Percentiles rank a stretch among this genome's conserved stretches.
Evolutionary conservation across 2,797 vertebrate species (phyloP).

Genomic region (Neostethus bicornis): DNA sequence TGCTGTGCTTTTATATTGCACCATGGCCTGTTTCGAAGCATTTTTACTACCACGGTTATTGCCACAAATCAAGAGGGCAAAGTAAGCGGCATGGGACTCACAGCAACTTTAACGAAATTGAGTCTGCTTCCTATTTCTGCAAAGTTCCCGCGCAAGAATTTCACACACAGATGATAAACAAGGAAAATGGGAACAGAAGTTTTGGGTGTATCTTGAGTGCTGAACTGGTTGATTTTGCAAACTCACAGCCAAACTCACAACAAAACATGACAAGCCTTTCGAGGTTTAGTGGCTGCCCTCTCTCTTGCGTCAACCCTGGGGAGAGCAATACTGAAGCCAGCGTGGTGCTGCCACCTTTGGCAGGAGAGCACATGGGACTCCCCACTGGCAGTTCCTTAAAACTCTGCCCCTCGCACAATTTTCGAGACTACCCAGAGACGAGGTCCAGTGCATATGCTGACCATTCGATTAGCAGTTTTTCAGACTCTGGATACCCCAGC

Average conservation of each 20-base stretch:
- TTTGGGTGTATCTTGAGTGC: constrained; percentile 71
- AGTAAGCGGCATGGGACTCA: constrained; percentile 86
- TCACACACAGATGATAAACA: constrained; percentile 83
- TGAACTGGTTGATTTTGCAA: constrained; percentile 67
- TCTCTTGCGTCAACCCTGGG: constrained; percentile 76
- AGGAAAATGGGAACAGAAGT: constrained; percentile 69
- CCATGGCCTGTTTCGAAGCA: constrained; percentile 95
- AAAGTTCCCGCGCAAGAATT: constrained; percentile 80
- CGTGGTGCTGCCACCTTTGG: constrained; percentile 76
- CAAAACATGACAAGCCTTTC: constrained; percentile 73
- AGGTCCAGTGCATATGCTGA: constrained; percentile 84
- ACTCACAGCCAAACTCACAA: constrained; percentile 72
- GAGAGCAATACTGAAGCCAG: constrained; percentile 78
- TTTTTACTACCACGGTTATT: constrained; percentile 94
- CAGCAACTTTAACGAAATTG: constrained; percentile 81
- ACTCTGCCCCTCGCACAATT: constrained; percentile 78
- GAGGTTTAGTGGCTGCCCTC: constrained; percentile 78
- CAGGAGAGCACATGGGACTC: constrained; percentile 71
- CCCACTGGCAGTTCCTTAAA: constrained; percentile 77
- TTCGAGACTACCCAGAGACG: constrained; percentile 82
- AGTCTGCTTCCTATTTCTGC: constrained; percentile 75
- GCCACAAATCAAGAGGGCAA: constrained; percentile 92
- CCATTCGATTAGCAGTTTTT: constrained; percentile 78
- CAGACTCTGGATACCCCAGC: constrained; percentile 81
- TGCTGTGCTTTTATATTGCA: constrained; percentile 99